Evolutionary conservation across 2,888 invertebrate genomes (phyloP).

Genomic region (Phasia obesa): DNA sequence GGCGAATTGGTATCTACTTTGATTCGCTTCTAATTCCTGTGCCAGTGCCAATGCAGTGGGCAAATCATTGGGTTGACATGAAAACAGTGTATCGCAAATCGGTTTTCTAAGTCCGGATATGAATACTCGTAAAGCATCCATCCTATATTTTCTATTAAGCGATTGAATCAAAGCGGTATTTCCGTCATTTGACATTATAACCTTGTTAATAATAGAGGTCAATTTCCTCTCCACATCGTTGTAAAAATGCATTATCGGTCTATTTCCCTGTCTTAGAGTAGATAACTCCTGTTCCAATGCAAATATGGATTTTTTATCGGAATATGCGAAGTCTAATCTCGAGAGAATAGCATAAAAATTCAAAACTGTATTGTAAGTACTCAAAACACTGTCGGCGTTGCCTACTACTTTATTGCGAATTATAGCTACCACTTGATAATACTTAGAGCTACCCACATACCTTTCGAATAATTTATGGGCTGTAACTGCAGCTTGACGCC

Average conservation of each 20-base stretch:
- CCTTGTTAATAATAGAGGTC: not conserved
- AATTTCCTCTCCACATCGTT: not conserved
- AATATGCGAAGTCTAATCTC: not conserved
- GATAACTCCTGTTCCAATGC: not conserved
- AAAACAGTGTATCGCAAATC: not conserved
- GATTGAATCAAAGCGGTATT: not conserved
- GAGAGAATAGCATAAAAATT: not conserved
- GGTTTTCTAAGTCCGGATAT: not conserved
- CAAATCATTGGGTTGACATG: not conserved
- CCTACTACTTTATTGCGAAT: no score
- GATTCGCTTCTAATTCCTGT: not conserved
- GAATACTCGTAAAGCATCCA: not conserved
- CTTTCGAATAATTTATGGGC: no score
- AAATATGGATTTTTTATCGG: not conserved
- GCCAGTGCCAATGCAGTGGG: not conserved
- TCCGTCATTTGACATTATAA: not conserved
- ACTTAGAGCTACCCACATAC: no score
- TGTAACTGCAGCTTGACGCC: no score
- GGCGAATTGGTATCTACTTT: not conserved
- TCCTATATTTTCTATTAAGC: not conserved
- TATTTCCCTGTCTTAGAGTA: not conserved
- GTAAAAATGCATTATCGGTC: not conserved
- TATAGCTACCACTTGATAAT: no score
- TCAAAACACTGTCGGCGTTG: no score
- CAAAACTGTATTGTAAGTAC: no score